Percentiles rank a stretch among this genome's conserved stretches.
Conservation (phyloP, 2,113 vertebrate genomes). For the Balaeniceps rex region DNA sequence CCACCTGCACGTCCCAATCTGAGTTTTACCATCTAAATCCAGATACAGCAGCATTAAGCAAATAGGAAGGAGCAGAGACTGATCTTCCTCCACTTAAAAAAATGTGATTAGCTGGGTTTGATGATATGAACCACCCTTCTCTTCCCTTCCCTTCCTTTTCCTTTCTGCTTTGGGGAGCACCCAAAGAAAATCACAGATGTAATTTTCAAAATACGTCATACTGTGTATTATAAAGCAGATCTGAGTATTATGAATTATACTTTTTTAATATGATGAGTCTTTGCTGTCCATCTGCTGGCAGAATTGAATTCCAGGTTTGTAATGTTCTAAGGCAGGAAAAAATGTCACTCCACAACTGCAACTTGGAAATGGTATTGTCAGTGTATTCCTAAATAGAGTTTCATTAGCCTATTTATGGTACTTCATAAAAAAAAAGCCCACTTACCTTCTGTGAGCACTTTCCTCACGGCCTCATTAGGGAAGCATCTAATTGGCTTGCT, state of each 20-base stretch:
- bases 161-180: background rate
- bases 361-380: background rate
- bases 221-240: background rate
- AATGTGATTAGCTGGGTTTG: background rate
- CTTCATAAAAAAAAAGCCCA: background rate
- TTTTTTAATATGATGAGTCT: background rate
- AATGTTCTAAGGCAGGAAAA: background rate
- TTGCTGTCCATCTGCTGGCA: background rate
- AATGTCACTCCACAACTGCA: background rate
- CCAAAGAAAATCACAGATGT: background rate
- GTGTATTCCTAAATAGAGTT: background rate
- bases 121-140: background rate
- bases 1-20: background rate
- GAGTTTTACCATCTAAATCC: background rate
- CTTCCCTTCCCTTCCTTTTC: too few species aligned
- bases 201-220: background rate
- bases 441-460: background rate
- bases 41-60: background rate
- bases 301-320: background rate
- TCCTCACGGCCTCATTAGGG: background rate
- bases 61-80: background rate
- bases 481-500: background rate
- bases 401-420: background rate
- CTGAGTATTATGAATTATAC: background rate
- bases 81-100: background rate